These are phyloP conservation scores for Seriola dumerili DNA, from an alignment of 2,113 vertebrate species.

Conservation along the genomic window DNA sequence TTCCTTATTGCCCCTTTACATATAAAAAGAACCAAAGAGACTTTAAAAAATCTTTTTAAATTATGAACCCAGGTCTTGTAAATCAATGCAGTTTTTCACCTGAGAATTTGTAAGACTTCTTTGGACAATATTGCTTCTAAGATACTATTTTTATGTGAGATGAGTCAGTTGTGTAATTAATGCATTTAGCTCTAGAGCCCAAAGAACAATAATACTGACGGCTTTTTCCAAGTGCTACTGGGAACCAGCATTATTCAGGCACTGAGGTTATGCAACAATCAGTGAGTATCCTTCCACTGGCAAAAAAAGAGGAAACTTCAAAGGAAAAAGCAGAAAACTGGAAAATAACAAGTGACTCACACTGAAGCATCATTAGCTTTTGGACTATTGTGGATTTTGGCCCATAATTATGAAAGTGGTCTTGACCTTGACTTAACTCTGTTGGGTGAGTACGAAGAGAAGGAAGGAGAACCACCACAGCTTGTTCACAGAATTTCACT, in stretches of 20 bases:
- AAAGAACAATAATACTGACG: slow-evolving; percentile 29
- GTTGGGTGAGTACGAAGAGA: not conserved
- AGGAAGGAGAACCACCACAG: not conserved
- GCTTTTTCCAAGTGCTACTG: not conserved
- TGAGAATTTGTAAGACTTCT: slow-evolving; percentile 33
- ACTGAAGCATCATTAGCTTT: not conserved
- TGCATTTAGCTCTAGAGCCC: slow-evolving; percentile 2
- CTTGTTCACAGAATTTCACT: not conserved
- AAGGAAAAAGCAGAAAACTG: not conserved
- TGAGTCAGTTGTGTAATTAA: slow-evolving; percentile 11
- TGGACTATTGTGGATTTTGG: slow-evolving; percentile 15
- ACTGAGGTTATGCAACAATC: slow-evolving; percentile 9
- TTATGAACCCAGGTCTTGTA: slow-evolving; percentile 19
- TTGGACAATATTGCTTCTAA: not conserved
- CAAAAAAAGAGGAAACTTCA: slow-evolving; percentile 6
- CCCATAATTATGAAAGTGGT: not conserved
- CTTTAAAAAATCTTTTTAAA: slow-evolving; percentile 32
- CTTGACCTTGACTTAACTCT: not conserved
- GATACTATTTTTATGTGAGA: slow-evolving; percentile 4
- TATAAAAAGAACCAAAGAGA: slow-evolving; percentile 28
- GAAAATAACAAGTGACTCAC: slow-evolving; percentile 9
- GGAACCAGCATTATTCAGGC: slow-evolving; percentile 24
- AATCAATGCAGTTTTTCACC: slow-evolving; percentile 22
- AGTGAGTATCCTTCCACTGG: not conserved
- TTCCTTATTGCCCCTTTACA: slow-evolving; percentile 33